phyloP scores from a whole-genome alignment of 2,113 vertebrate genomes.

The Pithys albifrons region DNA sequence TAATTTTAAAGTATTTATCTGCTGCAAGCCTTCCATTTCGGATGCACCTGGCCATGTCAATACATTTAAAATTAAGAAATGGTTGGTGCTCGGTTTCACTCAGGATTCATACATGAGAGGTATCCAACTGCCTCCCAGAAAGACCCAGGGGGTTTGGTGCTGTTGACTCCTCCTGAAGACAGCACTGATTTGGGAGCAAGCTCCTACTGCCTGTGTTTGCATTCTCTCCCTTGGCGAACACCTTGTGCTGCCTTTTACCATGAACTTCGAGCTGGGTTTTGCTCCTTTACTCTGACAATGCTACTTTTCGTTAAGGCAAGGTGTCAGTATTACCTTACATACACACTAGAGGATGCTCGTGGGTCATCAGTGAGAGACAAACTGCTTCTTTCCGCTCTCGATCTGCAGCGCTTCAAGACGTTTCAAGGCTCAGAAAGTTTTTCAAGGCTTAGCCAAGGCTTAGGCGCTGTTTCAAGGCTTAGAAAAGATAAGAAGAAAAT shows the following conservation, averaged over 20 bases:
- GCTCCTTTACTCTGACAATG: neutral
- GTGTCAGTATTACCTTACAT: neutral
- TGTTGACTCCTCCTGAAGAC: neutral
- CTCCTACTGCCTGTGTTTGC: neutral
- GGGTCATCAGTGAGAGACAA: slow-evolving; percentile 25
- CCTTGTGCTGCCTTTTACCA: neutral
- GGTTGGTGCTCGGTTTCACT: neutral
- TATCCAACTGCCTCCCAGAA: fast-evolving
- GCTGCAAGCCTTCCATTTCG: neutral
- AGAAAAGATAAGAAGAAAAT: neutral
- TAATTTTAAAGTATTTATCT: neutral
- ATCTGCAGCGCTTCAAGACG: neutral
- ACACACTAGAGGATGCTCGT: slow-evolving; percentile 67
- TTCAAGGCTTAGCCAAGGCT: neutral
- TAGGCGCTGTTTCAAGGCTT: neutral
- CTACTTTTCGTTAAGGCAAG: fast-evolving
- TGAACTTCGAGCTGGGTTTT: fast-evolving
- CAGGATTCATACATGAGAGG: neutral
- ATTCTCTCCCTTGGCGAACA: neutral
- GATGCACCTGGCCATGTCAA: fast-evolving
- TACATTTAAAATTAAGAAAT: neutral
- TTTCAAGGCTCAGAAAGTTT: neutral
- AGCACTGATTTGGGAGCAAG: neutral
- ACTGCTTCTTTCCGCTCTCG: neutral
- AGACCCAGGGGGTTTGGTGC: neutral